Evolutionary conservation across 2,888 invertebrate genomes (phyloP), one percentile per base, ranked within the genome.

Genomic region (Geotrupes spiniger): DNA sequence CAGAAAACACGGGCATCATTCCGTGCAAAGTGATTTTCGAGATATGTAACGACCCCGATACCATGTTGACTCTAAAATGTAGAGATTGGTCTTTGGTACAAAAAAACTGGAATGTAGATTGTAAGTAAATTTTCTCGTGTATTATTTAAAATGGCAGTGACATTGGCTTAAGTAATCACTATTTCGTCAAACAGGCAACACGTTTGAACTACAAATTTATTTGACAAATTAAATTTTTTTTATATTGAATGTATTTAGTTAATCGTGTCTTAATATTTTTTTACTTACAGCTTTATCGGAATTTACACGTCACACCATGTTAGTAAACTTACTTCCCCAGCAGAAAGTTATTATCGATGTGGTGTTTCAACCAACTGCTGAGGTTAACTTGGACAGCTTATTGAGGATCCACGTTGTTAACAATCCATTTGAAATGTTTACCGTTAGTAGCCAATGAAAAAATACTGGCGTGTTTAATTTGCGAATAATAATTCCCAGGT

Each of bases 381-480:
- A 64, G 31, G 64, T 65, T 2, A 58, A 49, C 4, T 56, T 60
- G 26, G 46, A 58, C 0, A 63, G 63, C 6, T 51, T 58, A 37
- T 58, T 81, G 29, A 73, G 72, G 25, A 54, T 81, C 15, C 70
- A 73, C 27, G 74, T 78, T 2, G 64, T 73, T 8, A 75, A 79
- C 58, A 82, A 82, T 69, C 80, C 80, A 36, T 80, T 77, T 57
- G 81, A 82, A 56, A 73, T 75, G 48, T 65, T 74, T n/a, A 68
- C 68, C 21, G 71, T 70, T 61, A 58, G 41, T 59, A 11, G 8
- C 10, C n/a, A 28, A 28, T n/a, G n/a, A n/a, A n/a, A n/a, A n/a
- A n/a, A n/a, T n/a, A n/a, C n/a, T n/a, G 21, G 9, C 25, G 6
- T 27, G n/a, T n/a, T 12, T 12, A 44, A 44, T 26, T 2, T 4